Percentiles rank a stretch among this genome's conserved stretches.
phyloP scores from a whole-genome alignment of 2,113 vertebrate species.

The Epinephelus lanceolatus region DNA sequence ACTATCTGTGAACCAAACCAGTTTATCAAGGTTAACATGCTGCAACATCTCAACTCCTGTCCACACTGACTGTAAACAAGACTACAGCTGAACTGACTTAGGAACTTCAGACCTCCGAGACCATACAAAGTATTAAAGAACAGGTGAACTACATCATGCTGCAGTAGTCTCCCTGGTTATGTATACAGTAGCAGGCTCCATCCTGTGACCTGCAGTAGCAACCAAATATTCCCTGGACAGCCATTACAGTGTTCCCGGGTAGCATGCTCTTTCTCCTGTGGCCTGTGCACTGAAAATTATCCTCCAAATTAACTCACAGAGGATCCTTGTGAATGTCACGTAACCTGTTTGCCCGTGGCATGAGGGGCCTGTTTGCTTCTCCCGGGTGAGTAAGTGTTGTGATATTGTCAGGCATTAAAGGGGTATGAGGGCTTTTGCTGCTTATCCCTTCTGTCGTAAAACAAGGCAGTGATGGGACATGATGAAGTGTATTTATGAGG shows the following conservation, averaged over 20 bases:
- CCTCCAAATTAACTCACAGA: constrained; percentile 73
- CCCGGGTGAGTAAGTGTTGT: constrained; percentile 43
- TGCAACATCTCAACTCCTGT: background rate
- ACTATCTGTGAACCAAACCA: background rate
- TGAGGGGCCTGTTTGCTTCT: constrained; percentile 34
- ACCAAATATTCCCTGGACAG: constrained; percentile 52
- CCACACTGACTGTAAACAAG: constrained; percentile 31
- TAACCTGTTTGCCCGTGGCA: constrained; percentile 61
- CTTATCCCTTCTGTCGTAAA: constrained; percentile 59
- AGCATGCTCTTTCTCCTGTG: constrained; percentile 53
- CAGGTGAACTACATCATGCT: constrained; percentile 21
- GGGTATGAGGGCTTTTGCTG: constrained; percentile 25
- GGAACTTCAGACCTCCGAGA: constrained; percentile 29
- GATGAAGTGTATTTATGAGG: constrained; percentile 51
- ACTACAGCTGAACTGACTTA: background rate
- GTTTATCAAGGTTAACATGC: constrained; percentile 24
- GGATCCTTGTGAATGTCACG: constrained; percentile 67
- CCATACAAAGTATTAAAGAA: constrained; percentile 16
- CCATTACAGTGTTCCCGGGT: constrained; percentile 56
- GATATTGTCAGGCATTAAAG: constrained; percentile 56
- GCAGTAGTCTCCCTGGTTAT: constrained; percentile 32
- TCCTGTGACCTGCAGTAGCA: constrained; percentile 54
- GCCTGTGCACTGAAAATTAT: constrained; percentile 60
- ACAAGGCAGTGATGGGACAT: constrained; percentile 16
- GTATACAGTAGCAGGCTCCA: constrained; percentile 37